Evolutionary conservation across 2,113 vertebrate genomes (phyloP), one percentile per base, ranked within the genome.

Genomic region (Platycercus adscitus): DNA sequence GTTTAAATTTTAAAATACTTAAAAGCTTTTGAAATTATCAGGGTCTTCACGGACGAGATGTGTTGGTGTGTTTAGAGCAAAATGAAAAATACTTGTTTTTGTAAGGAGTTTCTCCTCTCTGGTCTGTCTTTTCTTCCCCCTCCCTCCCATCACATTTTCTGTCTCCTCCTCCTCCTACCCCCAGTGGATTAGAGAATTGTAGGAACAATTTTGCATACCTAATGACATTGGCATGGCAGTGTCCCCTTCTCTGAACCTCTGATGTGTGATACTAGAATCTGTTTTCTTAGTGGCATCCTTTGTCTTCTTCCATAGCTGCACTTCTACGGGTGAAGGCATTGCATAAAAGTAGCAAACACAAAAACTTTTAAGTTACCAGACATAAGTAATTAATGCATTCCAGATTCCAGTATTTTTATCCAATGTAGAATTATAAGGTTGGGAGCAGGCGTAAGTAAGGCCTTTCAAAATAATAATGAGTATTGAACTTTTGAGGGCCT

Each of bases 121-220:
- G 10, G 9, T 29, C 6, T 50, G 9, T 23, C 19, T 9, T 49
- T n/a, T 43, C 24, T 19, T 37, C 17, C 0, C 7, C 10, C 4
- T 20, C 7, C 5, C 2, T 9, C 53, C 15, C 29, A n/a, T 4
- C 29, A 8, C 17, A 9, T 6, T 68, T 55, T 29, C 9, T 60
- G 7, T 24, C 11, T 9, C n/a, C 26, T n/a, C 24, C 19, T 44
- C 24, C 0, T 8, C 17, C 7, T 24, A 2, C 8, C 1, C 13
- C 43, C 16, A 26, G 2, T 53, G 25, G 10, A 6, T 73, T 72
- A 60, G 35, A 61, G 33, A 87, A 47, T 65, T 26, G 18, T 3
- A 13, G 33, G 17, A 19, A 68, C 5, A 7, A 11, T 52, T 79
- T 81, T 75, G 11, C 13, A 9, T 66, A 19, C 17, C n/a, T 58